Evolutionary conservation across 2,797 vertebrate species (phyloP).

Genomic region (Zenarchopterus dispar): DNA sequence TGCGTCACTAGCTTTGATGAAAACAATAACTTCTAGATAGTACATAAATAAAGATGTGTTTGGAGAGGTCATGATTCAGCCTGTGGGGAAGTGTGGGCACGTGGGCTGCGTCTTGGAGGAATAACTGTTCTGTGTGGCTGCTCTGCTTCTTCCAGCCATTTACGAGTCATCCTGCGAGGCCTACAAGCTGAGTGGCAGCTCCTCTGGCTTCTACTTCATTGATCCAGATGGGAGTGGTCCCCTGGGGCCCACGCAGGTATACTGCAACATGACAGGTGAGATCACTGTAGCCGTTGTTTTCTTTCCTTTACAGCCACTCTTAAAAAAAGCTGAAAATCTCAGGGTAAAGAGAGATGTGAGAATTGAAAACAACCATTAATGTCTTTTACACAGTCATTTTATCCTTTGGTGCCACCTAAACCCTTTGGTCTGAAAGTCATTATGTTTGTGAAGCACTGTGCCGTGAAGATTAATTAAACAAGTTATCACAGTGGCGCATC

Average conservation of each 20-base stretch:
- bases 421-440: neutral
- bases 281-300: slow-evolving; percentile 43
- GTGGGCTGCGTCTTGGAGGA: slow-evolving; percentile 23
- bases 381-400: neutral
- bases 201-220: slow-evolving; percentile 84
- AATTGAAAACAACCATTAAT: slow-evolving; percentile 1
- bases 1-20: slow-evolving; percentile 7
- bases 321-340: neutral
- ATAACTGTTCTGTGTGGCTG: slow-evolving; percentile 9
- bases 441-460: neutral
- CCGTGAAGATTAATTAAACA: slow-evolving; percentile 6
- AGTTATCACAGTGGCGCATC: neutral
- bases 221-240: slow-evolving; percentile 87
- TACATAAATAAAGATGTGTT: slow-evolving; percentile 24
- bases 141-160: slow-evolving; percentile 73
- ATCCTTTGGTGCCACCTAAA: neutral
- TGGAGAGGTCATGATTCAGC: slow-evolving; percentile 21
- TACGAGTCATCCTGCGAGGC: slow-evolving; percentile 86
- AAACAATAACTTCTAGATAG: slow-evolving; percentile 13
- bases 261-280: slow-evolving; percentile 90
- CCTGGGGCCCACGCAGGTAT: slow-evolving; percentile 82
- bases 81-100: neutral
- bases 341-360: neutral
- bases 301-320: slow-evolving; percentile 32
- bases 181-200: slow-evolving; percentile 83